Evolutionary conservation across 2,113 vertebrate genomes (phyloP), one percentile per base, ranked within the genome.

Genomic region (Picathartes gymnocephalus): DNA sequence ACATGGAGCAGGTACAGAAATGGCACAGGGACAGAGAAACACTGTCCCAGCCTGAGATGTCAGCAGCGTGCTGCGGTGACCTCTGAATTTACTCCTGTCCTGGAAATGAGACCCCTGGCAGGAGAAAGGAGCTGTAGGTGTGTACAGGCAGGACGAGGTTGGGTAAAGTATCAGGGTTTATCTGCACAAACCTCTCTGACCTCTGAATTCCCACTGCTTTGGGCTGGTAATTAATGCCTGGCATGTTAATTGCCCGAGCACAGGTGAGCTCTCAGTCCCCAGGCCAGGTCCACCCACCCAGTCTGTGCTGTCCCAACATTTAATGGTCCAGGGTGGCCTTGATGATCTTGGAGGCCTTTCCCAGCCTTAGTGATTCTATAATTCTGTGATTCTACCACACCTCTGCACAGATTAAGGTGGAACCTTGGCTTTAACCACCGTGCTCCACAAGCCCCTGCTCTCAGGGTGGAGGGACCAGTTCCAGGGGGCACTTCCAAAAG

Each of bases 281-380:
- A 27, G 0, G 42, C 24, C 73, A 11, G 50, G 15, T 2, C 14
- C 19, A 21, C 6, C 2, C 48, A 4, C 35, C 1, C 4, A 23
- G n/a, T 7, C 19, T 0, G 0, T 13, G 50, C 10, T 4, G 62
- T 20, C 37, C 18, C 50, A 14, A 4, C 42, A 8, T 1, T 0
- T 2, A 16, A 42, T 0, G 0, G 22, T 11, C 25, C 35, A 4
- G 3, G 35, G 47, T 45, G 54, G 30, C 7, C 25, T 6, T 9
- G 47, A 3, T 39, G 15, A 6, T 7, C 61, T 30, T 31, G 33
- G 62, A 47, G 40, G 39, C n/a, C 39, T 76, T 42, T 69, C 33
- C 78, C 48, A 54, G 31, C 62, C 35, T 19, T 15, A 11, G 4
- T 11, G 24, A 22, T 35, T 61, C 37, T 16, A 0, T 31, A 16